Base-by-base conservation (phyloP, 2,797 vertebrate species). In the Momotus momota region DNA sequence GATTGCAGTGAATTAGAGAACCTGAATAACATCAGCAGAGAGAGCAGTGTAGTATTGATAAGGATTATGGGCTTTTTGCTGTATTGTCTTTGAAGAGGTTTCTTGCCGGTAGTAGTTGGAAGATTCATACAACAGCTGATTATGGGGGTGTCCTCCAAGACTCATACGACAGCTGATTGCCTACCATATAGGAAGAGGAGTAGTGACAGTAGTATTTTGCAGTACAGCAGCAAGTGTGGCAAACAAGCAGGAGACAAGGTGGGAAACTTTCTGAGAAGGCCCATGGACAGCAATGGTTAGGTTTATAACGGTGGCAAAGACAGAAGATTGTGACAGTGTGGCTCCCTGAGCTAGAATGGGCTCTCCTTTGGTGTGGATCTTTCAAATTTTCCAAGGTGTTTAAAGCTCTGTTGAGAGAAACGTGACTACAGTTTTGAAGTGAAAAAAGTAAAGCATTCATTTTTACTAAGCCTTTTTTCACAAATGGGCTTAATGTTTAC, bases 401-500 rank as follows among this genome's bases (percentile, higher is more conserved):
- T 85, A 60, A 85, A 84, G 7, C 12, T 3, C 7, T 31, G 2
- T 45, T 88, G 41, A 58, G 25, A 46, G 40, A 79, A 87, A 1
- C 23, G 8, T 4, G 3, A 20, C 58, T 66, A 4, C 19, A 45
- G 9, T 89, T 90, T 52, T 67, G 64, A 79, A 81, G 29, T 45
- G 46, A 60, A 81, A 62, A 27, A 70, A 89, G 58, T 38, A 6
- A 77, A 70, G 19, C 3, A 0, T 43, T 58, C 9, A 10, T 67
- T 86, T 83, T 80, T 45, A 52, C 43, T 48, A 71, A 64, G n/a
- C 8, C 13, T 3, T 71, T 91, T 91, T 61, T 82, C 46, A 80
- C 26, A 78, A 67, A 52, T 4, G 1, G 20, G 5, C 31, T 92
- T 94, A 94, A 85, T 94, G 52, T 71, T 92, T 90, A 92, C 48